phyloP scores from a whole-genome alignment of 92 coral and sea anemone genomes.

The Virgularia gustaviana region DNA sequence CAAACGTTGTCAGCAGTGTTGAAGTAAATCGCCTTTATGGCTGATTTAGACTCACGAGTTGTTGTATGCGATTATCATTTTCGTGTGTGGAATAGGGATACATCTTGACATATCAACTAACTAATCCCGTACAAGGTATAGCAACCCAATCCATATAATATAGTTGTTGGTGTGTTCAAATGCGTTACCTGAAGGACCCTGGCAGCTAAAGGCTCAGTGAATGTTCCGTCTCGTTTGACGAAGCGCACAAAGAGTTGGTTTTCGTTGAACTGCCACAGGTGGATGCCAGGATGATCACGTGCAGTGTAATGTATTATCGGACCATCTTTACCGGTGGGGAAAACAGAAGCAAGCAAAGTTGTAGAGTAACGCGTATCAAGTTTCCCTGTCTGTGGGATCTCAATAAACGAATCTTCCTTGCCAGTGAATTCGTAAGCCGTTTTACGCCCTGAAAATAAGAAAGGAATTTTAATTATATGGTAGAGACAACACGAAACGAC shows the following conservation, averaged over 20 bases:
- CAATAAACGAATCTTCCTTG: slow-evolving; percentile 72
- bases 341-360: slow-evolving; percentile 84
- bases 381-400: slow-evolving; percentile 74
- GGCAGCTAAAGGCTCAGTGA: slow-evolving; percentile 93
- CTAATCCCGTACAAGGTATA: too few relatives aligned
- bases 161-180: background rate
- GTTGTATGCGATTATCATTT: too few relatives aligned
- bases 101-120: too few relatives aligned
- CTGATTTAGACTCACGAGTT: too few relatives aligned
- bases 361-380: slow-evolving; percentile 87
- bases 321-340: slow-evolving; percentile 86
- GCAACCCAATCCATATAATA: background rate
- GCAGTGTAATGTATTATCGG: slow-evolving; percentile 91
- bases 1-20: too few relatives aligned
- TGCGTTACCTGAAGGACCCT: slow-evolving; percentile 78
- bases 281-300: slow-evolving; percentile 93
- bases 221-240: slow-evolving; percentile 85
- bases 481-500: background rate
- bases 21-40: too few relatives aligned
- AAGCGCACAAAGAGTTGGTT: slow-evolving; percentile 88
- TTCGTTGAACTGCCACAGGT: slow-evolving; percentile 94
- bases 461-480: background rate
- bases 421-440: slow-evolving; percentile 87
- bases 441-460: slow-evolving; percentile 40
- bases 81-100: too few relatives aligned